phyloP scores from a whole-genome alignment of 2,113 vertebrate genomes.

The Butorides virescens region DNA sequence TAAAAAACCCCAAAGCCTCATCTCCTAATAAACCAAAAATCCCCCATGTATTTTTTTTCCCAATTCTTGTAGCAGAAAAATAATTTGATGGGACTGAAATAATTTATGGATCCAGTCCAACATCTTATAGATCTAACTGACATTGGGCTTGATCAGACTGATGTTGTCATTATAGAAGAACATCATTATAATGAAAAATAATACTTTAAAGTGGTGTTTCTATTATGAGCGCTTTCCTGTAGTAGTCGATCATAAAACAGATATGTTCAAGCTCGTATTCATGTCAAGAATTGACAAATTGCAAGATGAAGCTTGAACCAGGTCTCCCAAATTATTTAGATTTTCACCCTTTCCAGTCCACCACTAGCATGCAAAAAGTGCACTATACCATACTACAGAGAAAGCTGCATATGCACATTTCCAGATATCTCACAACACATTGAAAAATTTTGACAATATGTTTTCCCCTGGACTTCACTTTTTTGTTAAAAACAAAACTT shows the following conservation, averaged over 20 bases:
- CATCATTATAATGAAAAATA: background rate
- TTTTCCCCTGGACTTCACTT: background rate
- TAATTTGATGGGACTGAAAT: background rate
- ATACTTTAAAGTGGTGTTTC: background rate
- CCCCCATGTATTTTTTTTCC: background rate
- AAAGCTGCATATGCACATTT: background rate
- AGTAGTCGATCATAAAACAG: constrained; percentile 9
- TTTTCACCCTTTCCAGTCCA: background rate
- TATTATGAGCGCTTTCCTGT: background rate
- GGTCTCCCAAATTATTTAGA: background rate
- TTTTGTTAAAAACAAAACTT: background rate
- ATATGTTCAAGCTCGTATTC: background rate
- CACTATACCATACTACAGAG: background rate
- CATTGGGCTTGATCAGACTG: background rate
- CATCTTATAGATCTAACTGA: background rate
- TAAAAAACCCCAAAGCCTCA: background rate
- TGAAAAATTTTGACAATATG: background rate
- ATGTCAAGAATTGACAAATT: background rate
- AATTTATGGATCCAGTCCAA: background rate
- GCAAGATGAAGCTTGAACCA: background rate
- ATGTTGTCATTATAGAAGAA: background rate
- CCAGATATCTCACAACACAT: background rate
- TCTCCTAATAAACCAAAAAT: background rate
- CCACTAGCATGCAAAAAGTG: background rate
- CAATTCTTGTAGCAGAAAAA: background rate